A percentile compares a stretch with the other conserved stretches of the same genome.
phyloP scores from a whole-genome alignment of 1,140 invertebrate genomes.

The Ips nitidus region DNA sequence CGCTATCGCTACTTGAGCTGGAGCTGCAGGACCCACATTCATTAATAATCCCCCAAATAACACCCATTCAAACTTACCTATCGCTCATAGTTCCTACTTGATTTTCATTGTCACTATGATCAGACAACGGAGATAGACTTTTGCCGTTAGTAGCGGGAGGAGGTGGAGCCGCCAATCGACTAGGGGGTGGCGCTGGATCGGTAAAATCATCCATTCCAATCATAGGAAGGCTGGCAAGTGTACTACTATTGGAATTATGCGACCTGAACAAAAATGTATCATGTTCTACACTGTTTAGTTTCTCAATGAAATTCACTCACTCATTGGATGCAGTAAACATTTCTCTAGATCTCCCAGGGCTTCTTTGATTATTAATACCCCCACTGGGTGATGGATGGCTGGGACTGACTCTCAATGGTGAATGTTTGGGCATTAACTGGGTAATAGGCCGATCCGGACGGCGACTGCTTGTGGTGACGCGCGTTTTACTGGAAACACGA shows the following conservation, averaged over 20 bases:
- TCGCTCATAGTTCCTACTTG: constrained; percentile 48
- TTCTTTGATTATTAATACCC: constrained; percentile 40
- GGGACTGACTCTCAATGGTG: constrained; percentile 58
- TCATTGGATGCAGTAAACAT: constrained; percentile 41
- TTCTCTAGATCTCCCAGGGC: constrained; percentile 38
- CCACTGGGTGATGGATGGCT: constrained; percentile 47
- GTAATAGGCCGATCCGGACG: constrained; percentile 52
- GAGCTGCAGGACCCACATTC: constrained; percentile 20
- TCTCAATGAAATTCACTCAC: constrained; percentile 33
- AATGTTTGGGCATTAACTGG: constrained; percentile 55
- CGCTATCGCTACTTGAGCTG: constrained; percentile 48
- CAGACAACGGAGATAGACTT: constrained; percentile 27
- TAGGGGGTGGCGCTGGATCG: constrained; percentile 43
- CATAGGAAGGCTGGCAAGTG: constrained; percentile 74
- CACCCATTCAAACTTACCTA: constrained; percentile 19
- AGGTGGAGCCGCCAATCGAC: constrained; percentile 15
- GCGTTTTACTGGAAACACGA: constrained; percentile 64
- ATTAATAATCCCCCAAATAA: not conserved
- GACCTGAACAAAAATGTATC: constrained; percentile 41
- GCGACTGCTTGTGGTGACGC: constrained; percentile 63
- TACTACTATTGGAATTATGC: constrained; percentile 53
- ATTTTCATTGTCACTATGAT: constrained; percentile 41
- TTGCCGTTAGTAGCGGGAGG: constrained; percentile 27
- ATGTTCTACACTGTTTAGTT: not conserved
- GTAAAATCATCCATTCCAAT: constrained; percentile 67